Conservation (phyloP, 2,888 invertebrate species). For the Asteroscopus sphinx region DNA sequence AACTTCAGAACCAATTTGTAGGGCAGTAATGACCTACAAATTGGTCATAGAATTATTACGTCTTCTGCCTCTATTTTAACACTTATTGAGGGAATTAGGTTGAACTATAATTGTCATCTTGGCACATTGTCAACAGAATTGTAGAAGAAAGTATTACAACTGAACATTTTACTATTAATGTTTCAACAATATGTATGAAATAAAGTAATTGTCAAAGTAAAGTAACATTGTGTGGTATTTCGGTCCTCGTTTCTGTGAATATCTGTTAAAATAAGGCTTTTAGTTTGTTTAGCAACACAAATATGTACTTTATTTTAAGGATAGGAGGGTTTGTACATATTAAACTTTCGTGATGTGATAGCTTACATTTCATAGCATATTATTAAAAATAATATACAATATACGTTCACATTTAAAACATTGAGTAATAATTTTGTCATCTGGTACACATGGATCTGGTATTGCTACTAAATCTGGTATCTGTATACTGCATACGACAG, state of each 20-base stretch:
- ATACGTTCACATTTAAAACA: too few relatives aligned
- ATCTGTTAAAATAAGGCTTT: slow-evolving; percentile 1
- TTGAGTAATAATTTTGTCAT: too few relatives aligned
- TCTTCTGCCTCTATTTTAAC: slow-evolving; percentile 15
- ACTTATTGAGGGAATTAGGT: slow-evolving; percentile 31
- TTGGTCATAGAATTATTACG: slow-evolving; percentile 7
- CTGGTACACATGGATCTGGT: too few relatives aligned
- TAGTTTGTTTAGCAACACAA: slow-evolving; percentile 11
- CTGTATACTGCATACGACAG: too few relatives aligned
- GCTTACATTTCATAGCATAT: not conserved
- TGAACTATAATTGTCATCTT: slow-evolving; percentile 32
- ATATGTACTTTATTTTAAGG: slow-evolving; percentile 2
- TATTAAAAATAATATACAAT: not conserved
- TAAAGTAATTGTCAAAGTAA: slow-evolving; percentile 9
- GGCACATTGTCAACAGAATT: slow-evolving; percentile 39
- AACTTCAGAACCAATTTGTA: too few relatives aligned
- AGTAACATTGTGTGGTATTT: not conserved
- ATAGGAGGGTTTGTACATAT: not conserved
- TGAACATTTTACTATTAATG: not conserved
- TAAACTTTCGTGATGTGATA: not conserved
- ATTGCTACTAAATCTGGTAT: too few relatives aligned
- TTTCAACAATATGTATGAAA: slow-evolving; percentile 3
- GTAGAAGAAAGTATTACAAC: slow-evolving; percentile 24
- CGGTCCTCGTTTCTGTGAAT: not conserved
- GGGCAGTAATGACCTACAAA: not conserved